phyloP scores from a whole-genome alignment of 2,888 invertebrate genomes.

The Amphipyra berbera region DNA sequence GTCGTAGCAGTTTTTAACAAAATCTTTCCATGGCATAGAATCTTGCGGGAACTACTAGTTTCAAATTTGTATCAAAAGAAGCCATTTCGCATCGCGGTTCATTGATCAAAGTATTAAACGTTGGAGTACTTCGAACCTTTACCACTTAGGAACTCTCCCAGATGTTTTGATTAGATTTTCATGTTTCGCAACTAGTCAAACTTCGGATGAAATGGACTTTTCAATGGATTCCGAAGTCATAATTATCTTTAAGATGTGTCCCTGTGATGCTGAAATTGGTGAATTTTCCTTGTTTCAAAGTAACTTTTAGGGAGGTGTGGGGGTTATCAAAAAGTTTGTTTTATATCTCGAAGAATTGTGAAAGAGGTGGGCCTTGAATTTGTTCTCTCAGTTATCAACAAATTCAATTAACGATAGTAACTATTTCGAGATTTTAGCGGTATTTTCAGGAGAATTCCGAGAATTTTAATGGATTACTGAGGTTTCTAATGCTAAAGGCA shows the following conservation, averaged over 20 bases:
- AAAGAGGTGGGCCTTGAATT: constrained; percentile 33
- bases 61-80: constrained; percentile 62
- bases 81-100: constrained; percentile 61
- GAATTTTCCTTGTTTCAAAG: constrained; percentile 54
- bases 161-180: constrained; percentile 76
- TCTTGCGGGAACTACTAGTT: constrained; percentile 53
- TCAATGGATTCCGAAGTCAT: constrained; percentile 57
- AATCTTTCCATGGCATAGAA: constrained; percentile 21
- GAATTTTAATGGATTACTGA: constrained; percentile 21
- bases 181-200: constrained; percentile 61
- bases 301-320: constrained; percentile 39
- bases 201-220: constrained; percentile 57
- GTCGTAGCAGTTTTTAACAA: constrained; percentile 35
- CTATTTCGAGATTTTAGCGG: constrained; percentile 28
- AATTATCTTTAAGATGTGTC: constrained; percentile 58
- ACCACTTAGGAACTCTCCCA: constrained; percentile 59
- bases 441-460: constrained; percentile 12
- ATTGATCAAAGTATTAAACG: constrained; percentile 73
- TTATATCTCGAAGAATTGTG: constrained; percentile 39
- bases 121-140: constrained; percentile 50
- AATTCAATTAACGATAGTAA: constrained; percentile 47
- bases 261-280: constrained; percentile 46
- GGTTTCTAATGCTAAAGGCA: not conserved
- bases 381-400: constrained; percentile 38
- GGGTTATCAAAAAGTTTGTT: constrained; percentile 55